phyloP scores from a whole-genome alignment of 1,140 invertebrate genomes.

The Euura lappo region DNA sequence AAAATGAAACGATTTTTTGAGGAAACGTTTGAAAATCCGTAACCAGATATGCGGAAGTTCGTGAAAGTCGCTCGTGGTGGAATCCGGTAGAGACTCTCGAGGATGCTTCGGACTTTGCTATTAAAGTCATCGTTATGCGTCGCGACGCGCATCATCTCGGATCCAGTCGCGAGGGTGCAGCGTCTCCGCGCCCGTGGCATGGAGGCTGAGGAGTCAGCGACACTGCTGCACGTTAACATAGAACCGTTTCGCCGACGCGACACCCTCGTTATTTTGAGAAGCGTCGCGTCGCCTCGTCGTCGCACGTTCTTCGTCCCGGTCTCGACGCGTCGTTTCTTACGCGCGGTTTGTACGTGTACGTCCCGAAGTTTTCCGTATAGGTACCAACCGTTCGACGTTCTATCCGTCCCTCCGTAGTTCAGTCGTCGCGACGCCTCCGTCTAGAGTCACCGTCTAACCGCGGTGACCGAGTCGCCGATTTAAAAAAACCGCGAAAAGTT shows the following conservation, averaged over 20 bases:
- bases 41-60: too few relatives aligned
- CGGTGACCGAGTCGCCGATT: neutral
- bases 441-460: neutral
- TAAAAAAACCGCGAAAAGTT: too few relatives aligned
- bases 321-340: neutral
- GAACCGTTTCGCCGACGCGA: neutral
- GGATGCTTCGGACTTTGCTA: neutral
- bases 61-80: too few relatives aligned
- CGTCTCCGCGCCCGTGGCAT: too few relatives aligned
- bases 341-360: too few relatives aligned
- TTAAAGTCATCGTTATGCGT: neutral
- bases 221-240: slow-evolving; percentile 19
- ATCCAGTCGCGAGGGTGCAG: too few relatives aligned
- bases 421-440: slow-evolving; percentile 24
- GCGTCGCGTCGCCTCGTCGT: slow-evolving; percentile 18
- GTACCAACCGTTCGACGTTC: too few relatives aligned
- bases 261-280: slow-evolving; percentile 40
- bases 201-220: slow-evolving; percentile 24
- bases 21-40: too few relatives aligned
- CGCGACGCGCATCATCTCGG: neutral
- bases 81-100: too few relatives aligned
- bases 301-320: neutral
- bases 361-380: too few relatives aligned
- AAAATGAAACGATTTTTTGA: too few relatives aligned
- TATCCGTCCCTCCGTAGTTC: slow-evolving; percentile 17